Evolutionary conservation across 2,797 vertebrate species (phyloP).

Genomic region (Urophycis tenuis): DNA sequence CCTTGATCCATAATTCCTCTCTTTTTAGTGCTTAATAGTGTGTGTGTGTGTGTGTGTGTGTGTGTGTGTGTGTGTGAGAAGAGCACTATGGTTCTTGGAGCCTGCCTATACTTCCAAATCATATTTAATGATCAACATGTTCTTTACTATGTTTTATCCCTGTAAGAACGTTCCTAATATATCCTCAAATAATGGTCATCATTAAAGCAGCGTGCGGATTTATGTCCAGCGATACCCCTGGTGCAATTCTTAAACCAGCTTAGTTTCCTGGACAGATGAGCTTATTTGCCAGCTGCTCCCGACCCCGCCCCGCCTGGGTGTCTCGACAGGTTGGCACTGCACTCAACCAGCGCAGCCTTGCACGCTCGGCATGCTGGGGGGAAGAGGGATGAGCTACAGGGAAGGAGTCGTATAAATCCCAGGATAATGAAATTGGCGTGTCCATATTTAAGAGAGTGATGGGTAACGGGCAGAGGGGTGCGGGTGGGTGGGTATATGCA

Average conservation of each 20-base stretch:
- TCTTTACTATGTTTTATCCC: background rate
- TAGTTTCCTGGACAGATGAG: background rate
- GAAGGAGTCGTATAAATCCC: conserved; percentile 40
- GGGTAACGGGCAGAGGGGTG: conserved; percentile 17
- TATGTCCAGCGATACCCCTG: background rate
- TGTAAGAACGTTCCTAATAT: background rate
- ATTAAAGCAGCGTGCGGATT: background rate
- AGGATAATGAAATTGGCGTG: conserved; percentile 43
- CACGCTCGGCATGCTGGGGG: conserved; percentile 5
- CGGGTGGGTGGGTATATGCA: background rate
- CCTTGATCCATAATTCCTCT: background rate
- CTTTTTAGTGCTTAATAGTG: background rate
- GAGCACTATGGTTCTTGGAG: background rate
- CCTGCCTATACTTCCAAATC: background rate
- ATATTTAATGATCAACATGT: background rate
- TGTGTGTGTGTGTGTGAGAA: background rate
- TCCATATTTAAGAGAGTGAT: conserved; percentile 44
- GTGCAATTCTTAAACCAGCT: background rate
- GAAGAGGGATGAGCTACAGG: conserved; percentile 28
- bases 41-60: background rate
- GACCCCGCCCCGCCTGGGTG: background rate
- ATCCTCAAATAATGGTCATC: background rate
- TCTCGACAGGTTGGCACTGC: background rate
- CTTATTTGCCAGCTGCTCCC: background rate
- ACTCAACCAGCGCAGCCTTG: conserved; percentile 33